Base-by-base conservation (phyloP, 2,113 vertebrate species). In the Oxyura jamaicensis region DNA sequence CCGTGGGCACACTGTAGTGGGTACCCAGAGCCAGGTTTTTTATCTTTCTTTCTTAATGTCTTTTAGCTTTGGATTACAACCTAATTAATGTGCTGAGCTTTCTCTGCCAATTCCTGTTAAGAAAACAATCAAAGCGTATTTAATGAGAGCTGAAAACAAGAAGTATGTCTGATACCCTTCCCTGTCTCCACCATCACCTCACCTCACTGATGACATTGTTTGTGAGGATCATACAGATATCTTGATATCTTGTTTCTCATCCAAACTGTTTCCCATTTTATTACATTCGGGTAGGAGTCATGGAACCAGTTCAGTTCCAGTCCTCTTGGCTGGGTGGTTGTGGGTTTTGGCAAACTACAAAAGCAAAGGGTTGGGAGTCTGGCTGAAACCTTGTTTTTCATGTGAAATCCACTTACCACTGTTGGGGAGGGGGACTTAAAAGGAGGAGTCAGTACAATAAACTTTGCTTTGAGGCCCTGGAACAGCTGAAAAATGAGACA, bases 361-460 rank as follows among this genome's bases (percentile, higher is more conserved):
- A 94, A 85, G 50, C 55, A 53, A 66, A 89, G 22, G 3, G 4
- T 6, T 79, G 28, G 17, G 33, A 76, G 15, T 31, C 55, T 93
- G 68, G 67, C 28, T 77, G 83, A 85, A 9, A 5, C 25, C 17
- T 16, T 73, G 59, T 41, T 63, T 91, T 92, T 94, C 50, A 83
- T 80, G 71, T 73, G 39, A 73, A 83, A 89, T 3, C 6, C n/a
- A 39, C 73, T 76, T 35, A 79, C 11, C 36, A n/a, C 16, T 6
- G 2, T 2, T 59, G 22, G 35, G 16, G 18, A 56, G 10, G 7
- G 25, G n/a, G 25, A 4, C 5, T 7, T 83, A 1, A 1, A 74
- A n/a, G n/a, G 25, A 71, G 12, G 7, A 84, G 16, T 65, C 48
- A 44, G 42, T 28, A 14, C 48, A 21, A 15, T 4, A 23, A 35